A percentile compares a stretch with the other conserved stretches of the same genome.
Conservation (phyloP, 2,113 vertebrate species). For the Oostethus manadensis region DNA sequence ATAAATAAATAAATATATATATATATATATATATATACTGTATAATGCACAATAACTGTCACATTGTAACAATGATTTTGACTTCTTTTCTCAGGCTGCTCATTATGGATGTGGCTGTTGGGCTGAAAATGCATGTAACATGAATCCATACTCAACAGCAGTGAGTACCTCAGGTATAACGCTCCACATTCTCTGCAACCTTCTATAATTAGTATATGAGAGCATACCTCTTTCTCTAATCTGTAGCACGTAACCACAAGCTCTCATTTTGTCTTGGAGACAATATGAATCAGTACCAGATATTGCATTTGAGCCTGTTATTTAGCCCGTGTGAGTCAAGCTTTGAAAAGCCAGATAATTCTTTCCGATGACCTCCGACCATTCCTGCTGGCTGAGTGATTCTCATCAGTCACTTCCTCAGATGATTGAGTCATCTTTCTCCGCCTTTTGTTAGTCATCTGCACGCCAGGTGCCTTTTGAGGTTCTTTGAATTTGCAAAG, state of each 20-base stretch:
- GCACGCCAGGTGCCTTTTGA: constrained; percentile 51
- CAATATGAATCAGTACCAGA: constrained; percentile 39
- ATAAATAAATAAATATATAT: no score
- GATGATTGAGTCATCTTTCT: constrained; percentile 57
- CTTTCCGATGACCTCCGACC: constrained; percentile 54
- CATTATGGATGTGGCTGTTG: constrained; percentile 99
- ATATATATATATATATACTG: not conserved
- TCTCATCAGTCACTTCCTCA: constrained; percentile 61
- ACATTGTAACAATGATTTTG: not conserved
- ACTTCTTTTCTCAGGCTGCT: constrained; percentile 80
- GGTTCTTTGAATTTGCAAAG: constrained; percentile 39
- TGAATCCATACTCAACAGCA: constrained; percentile 93
- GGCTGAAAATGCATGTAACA: constrained; percentile 92
- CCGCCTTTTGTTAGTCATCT: constrained; percentile 54
- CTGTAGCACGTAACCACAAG: constrained; percentile 8
- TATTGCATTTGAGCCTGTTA: constrained; percentile 15
- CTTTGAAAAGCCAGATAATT: constrained; percentile 39
- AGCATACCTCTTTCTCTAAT: not conserved
- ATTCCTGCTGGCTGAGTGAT: constrained; percentile 42
- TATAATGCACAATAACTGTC: not conserved
- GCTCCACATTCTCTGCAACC: constrained; percentile 39
- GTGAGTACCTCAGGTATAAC: constrained; percentile 99
- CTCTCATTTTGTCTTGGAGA: constrained; percentile 21
- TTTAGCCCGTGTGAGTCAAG: constrained; percentile 36
- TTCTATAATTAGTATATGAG: not conserved